A percentile compares a stretch with the other conserved stretches of the same genome.
phyloP scores from a whole-genome alignment of 2,113 vertebrate genomes.

The Psettodes erumei region DNA sequence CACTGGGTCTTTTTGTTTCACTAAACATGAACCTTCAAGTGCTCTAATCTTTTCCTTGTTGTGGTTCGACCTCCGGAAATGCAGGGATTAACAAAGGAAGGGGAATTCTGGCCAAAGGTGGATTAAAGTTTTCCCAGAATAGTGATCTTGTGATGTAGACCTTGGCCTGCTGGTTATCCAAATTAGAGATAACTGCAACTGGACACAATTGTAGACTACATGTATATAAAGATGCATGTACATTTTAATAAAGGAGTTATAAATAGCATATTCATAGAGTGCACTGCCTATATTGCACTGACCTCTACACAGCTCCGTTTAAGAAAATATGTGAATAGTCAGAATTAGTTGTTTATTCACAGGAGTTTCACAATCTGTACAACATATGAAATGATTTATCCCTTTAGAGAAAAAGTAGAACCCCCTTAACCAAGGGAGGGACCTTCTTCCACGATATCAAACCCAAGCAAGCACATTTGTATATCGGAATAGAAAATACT shows the following conservation, averaged over 20 bases:
- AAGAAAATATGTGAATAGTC: background rate
- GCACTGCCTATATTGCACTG: background rate
- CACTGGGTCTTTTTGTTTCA: conserved; percentile 47
- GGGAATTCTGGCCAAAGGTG: conserved; percentile 61
- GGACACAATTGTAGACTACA: conserved; percentile 34
- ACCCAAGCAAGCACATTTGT: background rate
- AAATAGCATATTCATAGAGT: background rate
- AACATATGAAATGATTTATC: background rate
- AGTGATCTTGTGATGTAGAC: conserved; percentile 63
- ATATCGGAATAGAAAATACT: background rate
- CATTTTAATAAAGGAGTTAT: no score
- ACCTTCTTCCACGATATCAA: background rate
- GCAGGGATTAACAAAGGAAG: conserved; percentile 58
- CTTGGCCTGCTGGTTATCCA: conserved; percentile 46
- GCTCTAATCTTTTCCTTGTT: conserved; percentile 54
- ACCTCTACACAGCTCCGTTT: background rate
- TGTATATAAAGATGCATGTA: no score
- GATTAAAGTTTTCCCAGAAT: conserved; percentile 70
- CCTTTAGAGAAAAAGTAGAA: background rate
- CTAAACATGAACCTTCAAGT: conserved; percentile 31
- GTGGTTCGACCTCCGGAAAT: conserved; percentile 38
- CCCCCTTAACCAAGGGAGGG: no score
- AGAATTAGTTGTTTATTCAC: background rate
- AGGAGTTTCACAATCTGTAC: background rate
- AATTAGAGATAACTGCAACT: conserved; percentile 53